A percentile compares a stretch with the other conserved stretches of the same genome.
phyloP scores from a whole-genome alignment of 2,888 invertebrate genomes.

The Eulithis testata region DNA sequence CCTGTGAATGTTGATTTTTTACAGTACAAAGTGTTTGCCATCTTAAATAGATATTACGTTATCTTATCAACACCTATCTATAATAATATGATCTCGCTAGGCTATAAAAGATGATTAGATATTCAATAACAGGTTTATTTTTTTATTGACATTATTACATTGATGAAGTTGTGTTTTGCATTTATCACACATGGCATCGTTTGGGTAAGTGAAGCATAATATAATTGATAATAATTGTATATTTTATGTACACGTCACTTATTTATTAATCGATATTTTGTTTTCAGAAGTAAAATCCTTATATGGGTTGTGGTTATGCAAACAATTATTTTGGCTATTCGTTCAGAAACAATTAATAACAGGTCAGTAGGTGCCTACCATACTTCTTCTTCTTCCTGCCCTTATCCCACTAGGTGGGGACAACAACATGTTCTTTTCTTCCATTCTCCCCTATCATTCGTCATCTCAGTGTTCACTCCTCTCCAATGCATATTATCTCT shows the following conservation, averaged over 20 bases:
- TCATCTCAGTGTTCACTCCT: no score
- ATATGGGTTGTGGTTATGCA: constrained; percentile 8
- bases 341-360: not conserved
- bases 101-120: not conserved
- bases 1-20: no score
- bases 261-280: not conserved
- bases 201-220: constrained; percentile 3
- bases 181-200: not conserved
- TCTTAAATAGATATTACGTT: not conserved
- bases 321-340: not conserved
- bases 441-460: no score
- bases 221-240: not conserved
- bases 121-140: no score
- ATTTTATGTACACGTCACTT: not conserved
- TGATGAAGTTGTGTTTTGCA: constrained; percentile 4
- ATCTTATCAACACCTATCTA: constrained; percentile 8
- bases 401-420: no score
- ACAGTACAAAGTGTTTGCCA: no score
- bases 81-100: constrained; percentile 1
- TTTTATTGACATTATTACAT: not conserved
- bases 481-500: no score
- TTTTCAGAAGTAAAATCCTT: not conserved
- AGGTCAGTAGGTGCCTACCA: not conserved
- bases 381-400: no score
- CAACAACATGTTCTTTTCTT: no score